Evolutionary conservation across 35 echinoderm and acorn worm species (phyloP), one percentile per base, ranked within the genome.

Genomic region (Apostichopus californicus): DNA sequence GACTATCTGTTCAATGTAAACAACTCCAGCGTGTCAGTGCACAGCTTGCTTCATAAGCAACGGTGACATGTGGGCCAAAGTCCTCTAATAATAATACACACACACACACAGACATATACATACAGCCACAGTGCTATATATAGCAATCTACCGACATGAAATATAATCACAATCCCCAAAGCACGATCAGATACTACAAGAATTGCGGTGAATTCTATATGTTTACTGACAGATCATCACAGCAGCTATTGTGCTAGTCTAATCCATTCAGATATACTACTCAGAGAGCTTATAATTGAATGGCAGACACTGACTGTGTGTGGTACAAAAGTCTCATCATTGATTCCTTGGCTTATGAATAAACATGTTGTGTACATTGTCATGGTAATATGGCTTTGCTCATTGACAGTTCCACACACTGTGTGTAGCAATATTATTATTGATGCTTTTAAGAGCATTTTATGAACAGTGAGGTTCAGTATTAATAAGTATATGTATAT

Each of bases 351-450:
- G 5, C 55, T 83, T 56, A 83, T 83, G 80, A 83, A 83, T 83
- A 83, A 83, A 83, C 80, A 83, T 83, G 10, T 18, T 46, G 34
- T 56, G n/a, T 83, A 54, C 52, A 83, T 83, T 83, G 80, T 83
- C 80, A 83, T 83, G 80, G 80, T 83, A 34, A 83, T 83, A 55
- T 83, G 34, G 80, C 80, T 55, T 83, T 55, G 52, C 80, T 83
- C 34, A 66, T 9, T 66, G 64, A 18, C 64, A 68, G 64, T 11
- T 46, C 34, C 34, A 46, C 34, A 46, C 34, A 46, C 34, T 46
- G 34, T 46, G 34, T 46, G 34, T 46, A 46, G 34, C 34, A 46
- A 46, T 46, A 68, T 9, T 68, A 68, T 9, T 46, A 46, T 46
- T 46, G 34, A 46, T 46, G 34, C 34, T 46, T 46, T 46, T 46